phyloP scores from a whole-genome alignment of 1,140 invertebrate species.

The Araneus ventricosus region DNA sequence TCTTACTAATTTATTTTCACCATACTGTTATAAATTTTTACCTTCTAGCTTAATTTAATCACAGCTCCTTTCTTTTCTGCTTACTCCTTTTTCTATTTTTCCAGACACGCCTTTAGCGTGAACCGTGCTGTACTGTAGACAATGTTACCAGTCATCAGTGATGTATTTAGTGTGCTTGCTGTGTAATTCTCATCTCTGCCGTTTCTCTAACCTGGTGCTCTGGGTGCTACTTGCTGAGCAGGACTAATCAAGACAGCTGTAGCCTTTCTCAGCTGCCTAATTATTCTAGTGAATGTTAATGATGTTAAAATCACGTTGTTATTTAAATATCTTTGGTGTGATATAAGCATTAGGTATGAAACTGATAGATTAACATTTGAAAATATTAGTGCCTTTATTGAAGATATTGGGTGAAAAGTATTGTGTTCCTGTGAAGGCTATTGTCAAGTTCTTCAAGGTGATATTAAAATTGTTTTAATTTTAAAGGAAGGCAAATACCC shows the following conservation, averaged over 20 bases:
- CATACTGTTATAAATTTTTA: slow-evolving; percentile 3
- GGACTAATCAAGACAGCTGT: slow-evolving; percentile 74
- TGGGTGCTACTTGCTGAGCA: slow-evolving; percentile 72
- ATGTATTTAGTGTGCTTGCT: slow-evolving; percentile 71
- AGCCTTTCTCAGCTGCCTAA: slow-evolving; percentile 71
- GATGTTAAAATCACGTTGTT: slow-evolving; percentile 66
- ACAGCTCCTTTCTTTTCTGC: slow-evolving; percentile 51
- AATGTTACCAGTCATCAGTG: slow-evolving; percentile 69
- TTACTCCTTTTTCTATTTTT: slow-evolving; percentile 72
- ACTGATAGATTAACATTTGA: slow-evolving; percentile 58
- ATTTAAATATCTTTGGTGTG: slow-evolving; percentile 73
- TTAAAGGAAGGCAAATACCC: too few species aligned
- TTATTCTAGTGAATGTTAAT: slow-evolving; percentile 68
- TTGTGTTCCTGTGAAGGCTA: slow-evolving; percentile 45
- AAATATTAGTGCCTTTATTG: slow-evolving; percentile 74
- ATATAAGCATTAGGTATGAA: slow-evolving; percentile 67
- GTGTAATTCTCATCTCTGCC: slow-evolving; percentile 71
- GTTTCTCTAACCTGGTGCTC: slow-evolving; percentile 73
- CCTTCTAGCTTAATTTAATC: slow-evolving; percentile 6
- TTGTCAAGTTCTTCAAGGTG: slow-evolving; percentile 29
- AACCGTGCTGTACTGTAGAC: slow-evolving; percentile 69
- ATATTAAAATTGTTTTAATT: too few species aligned
- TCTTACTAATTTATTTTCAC: slow-evolving; percentile 16
- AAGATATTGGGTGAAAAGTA: slow-evolving; percentile 26
- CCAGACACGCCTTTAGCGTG: slow-evolving; percentile 71